These are phyloP conservation scores for Xyrichtys novacula DNA, from an alignment of 2,797 vertebrate genomes.

Conservation along the genomic window DNA sequence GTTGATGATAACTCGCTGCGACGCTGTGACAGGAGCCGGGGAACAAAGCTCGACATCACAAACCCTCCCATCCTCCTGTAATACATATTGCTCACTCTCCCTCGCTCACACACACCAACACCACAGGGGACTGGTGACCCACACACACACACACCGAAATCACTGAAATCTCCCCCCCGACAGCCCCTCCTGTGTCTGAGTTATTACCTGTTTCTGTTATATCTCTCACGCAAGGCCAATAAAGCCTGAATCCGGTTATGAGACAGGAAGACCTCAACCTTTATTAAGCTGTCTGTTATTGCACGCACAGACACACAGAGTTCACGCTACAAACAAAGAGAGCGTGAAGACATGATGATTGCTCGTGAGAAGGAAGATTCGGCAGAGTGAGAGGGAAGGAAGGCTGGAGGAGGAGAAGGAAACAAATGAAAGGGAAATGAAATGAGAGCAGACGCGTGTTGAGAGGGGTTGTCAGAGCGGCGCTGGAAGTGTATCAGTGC, in stretches of 20 bases:
- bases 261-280: constrained; percentile 39
- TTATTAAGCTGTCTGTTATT: constrained; percentile 59
- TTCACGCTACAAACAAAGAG: constrained; percentile 11
- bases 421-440: constrained; percentile 49
- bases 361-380: constrained; percentile 38
- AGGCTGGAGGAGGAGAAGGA: constrained; percentile 16
- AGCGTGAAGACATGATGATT: constrained; percentile 34
- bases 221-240: constrained; percentile 55
- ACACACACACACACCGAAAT: constrained; percentile 42
- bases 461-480: constrained; percentile 37
- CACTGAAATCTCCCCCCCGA: constrained; percentile 26
- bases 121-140: constrained; percentile 50
- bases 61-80: constrained; percentile 45
- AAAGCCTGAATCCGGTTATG: constrained; percentile 61
- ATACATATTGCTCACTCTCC: constrained; percentile 52
- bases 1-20: constrained; percentile 65
- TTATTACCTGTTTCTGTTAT: constrained; percentile 70
- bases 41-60: constrained; percentile 56
- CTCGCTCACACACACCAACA: constrained; percentile 40
- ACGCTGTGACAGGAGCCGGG: constrained; percentile 65
- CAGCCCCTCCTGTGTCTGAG: constrained; percentile 38
- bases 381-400: constrained; percentile 9
- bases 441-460: constrained; percentile 52
- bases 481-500: constrained; percentile 17
- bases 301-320: neutral